A percentile compares a stretch with the other conserved stretches of the same genome.
These are phyloP conservation scores for Trachurus trachurus DNA, from an alignment of 2,797 vertebrate genomes.

Conservation along the genomic window DNA sequence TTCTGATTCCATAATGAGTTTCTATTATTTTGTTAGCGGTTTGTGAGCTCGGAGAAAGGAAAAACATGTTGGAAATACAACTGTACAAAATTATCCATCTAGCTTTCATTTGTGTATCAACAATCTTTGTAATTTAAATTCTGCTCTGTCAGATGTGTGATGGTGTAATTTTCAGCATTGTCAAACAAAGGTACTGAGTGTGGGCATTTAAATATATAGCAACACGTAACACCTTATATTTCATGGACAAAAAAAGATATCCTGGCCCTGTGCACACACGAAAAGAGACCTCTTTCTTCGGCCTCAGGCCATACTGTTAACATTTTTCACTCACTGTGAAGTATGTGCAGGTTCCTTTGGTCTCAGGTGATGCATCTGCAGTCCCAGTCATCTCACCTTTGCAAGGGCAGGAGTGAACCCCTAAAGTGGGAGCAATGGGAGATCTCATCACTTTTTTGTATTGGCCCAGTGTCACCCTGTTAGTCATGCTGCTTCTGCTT, in stretches of 20 bases:
- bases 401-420: conserved; percentile 3
- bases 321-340: conserved; percentile 41
- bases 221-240: not conserved
- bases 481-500: too few species aligned
- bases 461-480: not conserved
- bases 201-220: conserved; percentile 14
- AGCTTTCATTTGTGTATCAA: not conserved
- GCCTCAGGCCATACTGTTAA: conserved; percentile 38
- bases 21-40: conserved; percentile 6
- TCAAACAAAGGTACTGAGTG: not conserved
- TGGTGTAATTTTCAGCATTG: not conserved
- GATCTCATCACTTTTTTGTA: conserved; percentile 26
- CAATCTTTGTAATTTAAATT: not conserved
- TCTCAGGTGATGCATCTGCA: conserved; percentile 42
- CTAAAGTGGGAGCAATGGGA: conserved; percentile 10
- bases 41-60: conserved; percentile 13
- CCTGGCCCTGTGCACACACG: conserved; percentile 17
- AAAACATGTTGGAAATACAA: not conserved
- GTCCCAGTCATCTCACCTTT: conserved; percentile 35
- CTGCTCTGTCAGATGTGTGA: not conserved
- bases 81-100: not conserved
- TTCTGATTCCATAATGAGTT: conserved; percentile 19
- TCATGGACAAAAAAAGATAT: not conserved
- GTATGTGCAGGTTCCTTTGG: conserved; percentile 37
- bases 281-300: conserved; percentile 24